Base-by-base conservation (phyloP, 2,797 vertebrate genomes). In the Lates japonicus region DNA sequence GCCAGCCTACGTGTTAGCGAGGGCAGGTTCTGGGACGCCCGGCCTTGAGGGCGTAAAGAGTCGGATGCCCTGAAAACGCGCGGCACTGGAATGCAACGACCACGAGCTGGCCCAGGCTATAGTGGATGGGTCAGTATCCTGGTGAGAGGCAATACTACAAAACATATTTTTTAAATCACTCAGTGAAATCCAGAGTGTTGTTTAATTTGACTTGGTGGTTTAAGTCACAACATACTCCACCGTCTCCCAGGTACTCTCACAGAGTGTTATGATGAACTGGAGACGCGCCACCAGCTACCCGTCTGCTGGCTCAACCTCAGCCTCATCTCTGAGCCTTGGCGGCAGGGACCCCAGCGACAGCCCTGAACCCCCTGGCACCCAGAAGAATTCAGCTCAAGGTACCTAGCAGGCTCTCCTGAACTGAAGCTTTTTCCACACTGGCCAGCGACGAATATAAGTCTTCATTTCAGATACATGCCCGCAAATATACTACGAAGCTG, bases 11-110 rank as follows among this genome's bases (percentile, higher is more conserved):
- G 98, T n/a, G n/a, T n/a, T 76, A 99, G 98, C 94, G 99, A 99
- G 85, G 98, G 99, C 0, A 98, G 99, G 83, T 99, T 99, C 90
- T 99, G 98, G 98, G 98, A 99, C 92, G 99, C 98, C 98, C 98
- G 0, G 98, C 98, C 65, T 99, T 99, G 98, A 99, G 89, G 98
- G 98, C 97, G 98, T 33, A 99, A 99, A 87, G 98, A 99, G 95
- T 99, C 98, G 98, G 98, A 99, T 0, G 98, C 98, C 41, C 95
- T 99, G 81, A 99, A 98, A 90, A 98, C 0, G 96, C 98, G 97
- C 96, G 5, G 98, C 98, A 0, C 95, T 98, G 52, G 98, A 99
- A 92, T 96, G 96, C 61, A 98, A 97, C 0, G 98, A 99, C 92
- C 98, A 98, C 0, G 97, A 98, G 84, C 93, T 99, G 84, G 98